A percentile compares a stretch with the other conserved stretches of the same genome.
Evolutionary conservation across 2,888 invertebrate genomes (phyloP).

Genomic region (Glaucopsyche alexis): DNA sequence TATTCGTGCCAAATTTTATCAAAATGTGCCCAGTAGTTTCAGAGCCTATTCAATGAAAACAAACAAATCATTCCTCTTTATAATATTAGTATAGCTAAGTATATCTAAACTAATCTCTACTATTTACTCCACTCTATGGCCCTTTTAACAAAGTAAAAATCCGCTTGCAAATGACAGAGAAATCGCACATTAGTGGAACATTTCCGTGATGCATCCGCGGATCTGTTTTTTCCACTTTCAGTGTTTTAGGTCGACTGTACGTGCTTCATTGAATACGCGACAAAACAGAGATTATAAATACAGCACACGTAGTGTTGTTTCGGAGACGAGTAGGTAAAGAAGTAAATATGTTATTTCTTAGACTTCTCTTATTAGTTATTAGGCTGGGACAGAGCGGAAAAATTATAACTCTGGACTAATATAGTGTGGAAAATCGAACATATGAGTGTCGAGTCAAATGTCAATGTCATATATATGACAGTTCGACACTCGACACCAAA

Average conservation of each 20-base stretch:
- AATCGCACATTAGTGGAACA: slow-evolving; percentile 51
- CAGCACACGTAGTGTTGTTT: background rate
- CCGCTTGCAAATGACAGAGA: slow-evolving; percentile 45
- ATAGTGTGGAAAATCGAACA: too few relatives aligned
- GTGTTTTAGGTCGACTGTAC: slow-evolving; percentile 55
- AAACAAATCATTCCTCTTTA: too few relatives aligned
- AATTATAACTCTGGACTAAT: too few relatives aligned
- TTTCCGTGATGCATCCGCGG: slow-evolving; percentile 47
- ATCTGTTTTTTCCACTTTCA: slow-evolving; percentile 44
- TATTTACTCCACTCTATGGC: background rate
- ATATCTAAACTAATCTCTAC: too few relatives aligned
- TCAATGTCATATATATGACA: too few relatives aligned
- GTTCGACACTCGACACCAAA: too few relatives aligned
- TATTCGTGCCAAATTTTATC: too few relatives aligned
- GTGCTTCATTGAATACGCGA: slow-evolving; percentile 44
- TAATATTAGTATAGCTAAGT: too few relatives aligned
- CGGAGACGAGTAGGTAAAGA: background rate
- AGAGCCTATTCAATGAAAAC: too few relatives aligned
- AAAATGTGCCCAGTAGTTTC: too few relatives aligned
- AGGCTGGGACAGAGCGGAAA: too few relatives aligned
- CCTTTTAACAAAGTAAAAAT: slow-evolving; percentile 35
- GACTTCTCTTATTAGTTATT: background rate
- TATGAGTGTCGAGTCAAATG: too few relatives aligned
- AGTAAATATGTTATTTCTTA: background rate
- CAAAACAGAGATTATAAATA: slow-evolving; percentile 1